phyloP scores from a whole-genome alignment of 2,113 vertebrate genomes.

The Urocolius indicus region DNA sequence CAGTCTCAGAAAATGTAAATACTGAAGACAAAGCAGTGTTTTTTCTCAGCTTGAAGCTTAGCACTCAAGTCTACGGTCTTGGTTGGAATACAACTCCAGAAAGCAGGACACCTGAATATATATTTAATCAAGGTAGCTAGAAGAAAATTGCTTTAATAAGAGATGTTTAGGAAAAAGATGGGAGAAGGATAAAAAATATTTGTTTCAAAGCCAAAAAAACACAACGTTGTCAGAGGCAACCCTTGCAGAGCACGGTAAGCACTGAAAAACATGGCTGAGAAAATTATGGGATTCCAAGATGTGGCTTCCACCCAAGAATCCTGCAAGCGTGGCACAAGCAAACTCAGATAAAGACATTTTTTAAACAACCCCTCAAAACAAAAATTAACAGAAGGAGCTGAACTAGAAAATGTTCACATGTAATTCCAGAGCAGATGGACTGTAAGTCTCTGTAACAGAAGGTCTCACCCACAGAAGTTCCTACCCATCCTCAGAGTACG shows the following conservation, averaged over 20 bases:
- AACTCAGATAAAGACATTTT: conserved; percentile 56
- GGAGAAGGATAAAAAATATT: neutral
- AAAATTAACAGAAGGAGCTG: conserved; percentile 69
- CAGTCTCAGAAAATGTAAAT: neutral
- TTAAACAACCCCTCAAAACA: conserved; percentile 54
- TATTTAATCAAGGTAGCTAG: neutral
- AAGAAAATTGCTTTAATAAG: neutral
- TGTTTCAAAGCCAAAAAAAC: neutral
- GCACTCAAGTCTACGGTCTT: neutral
- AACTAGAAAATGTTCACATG: conserved; percentile 60
- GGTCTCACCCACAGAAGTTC: conserved; percentile 68
- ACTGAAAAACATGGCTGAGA: conserved; percentile 34
- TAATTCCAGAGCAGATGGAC: conserved; percentile 67
- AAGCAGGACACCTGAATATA: neutral
- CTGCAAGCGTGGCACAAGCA: conserved; percentile 49
- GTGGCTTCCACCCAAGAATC: conserved; percentile 65
- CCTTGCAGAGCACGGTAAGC: neutral
- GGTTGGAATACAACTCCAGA: neutral
- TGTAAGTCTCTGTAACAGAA: conserved; percentile 69
- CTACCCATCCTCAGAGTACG: conserved; percentile 23
- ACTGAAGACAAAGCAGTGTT: neutral
- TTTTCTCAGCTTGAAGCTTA: neutral
- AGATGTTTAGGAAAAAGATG: neutral
- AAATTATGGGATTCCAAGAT: conserved; percentile 59
- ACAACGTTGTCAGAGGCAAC: neutral